A percentile compares a stretch with the other conserved stretches of the same genome.
phyloP scores from a whole-genome alignment of 2,113 vertebrate species.

The Cynopterus brachyotis region DNA sequence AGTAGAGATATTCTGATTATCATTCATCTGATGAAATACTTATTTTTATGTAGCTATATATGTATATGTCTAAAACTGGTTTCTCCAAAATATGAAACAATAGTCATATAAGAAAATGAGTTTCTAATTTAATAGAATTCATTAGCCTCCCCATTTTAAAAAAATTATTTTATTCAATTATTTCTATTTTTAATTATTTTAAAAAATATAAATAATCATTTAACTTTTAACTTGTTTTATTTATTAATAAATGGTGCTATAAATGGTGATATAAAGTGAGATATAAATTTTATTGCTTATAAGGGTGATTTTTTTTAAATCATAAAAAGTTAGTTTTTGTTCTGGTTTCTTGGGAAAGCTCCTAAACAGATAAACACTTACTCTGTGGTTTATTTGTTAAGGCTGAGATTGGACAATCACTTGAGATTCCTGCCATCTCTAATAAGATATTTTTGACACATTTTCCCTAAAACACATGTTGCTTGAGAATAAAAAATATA shows the following conservation, averaged over 20 bases:
- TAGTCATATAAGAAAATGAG: not conserved
- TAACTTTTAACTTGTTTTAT: not conserved
- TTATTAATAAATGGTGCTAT: not conserved
- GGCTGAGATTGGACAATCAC: not conserved
- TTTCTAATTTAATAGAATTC: not conserved
- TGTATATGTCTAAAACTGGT: not conserved
- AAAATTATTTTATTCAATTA: not conserved
- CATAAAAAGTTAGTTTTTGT: not conserved
- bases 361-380: not conserved
- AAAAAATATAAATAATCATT: not conserved
- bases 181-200: not conserved
- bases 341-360: not conserved
- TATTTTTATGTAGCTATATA: not conserved
- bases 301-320: not conserved
- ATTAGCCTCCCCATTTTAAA: not conserved
- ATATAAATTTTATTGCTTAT: not conserved
- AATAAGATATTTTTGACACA: not conserved
- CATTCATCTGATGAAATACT: not conserved
- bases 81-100: not conserved
- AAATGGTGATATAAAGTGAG: not conserved
- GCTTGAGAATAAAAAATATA: not conserved
- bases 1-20: not conserved
- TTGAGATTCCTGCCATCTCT: not conserved
- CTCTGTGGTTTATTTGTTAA: not conserved
- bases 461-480: not conserved